phyloP scores from a whole-genome alignment of 2,113 vertebrate species.

The Paramisgurnus dabryanus region DNA sequence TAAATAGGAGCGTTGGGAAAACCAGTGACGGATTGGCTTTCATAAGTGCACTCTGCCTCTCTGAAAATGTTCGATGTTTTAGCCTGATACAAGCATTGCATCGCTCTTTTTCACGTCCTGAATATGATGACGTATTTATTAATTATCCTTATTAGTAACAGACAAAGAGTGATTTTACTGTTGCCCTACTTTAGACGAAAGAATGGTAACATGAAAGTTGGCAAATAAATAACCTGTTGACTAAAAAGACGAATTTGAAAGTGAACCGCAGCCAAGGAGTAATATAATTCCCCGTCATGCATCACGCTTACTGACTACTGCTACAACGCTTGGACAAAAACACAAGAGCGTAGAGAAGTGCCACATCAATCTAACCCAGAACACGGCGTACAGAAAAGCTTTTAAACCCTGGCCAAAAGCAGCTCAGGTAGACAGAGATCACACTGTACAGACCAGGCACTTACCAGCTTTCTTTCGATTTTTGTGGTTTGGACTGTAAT shows the following conservation, averaged over 20 bases:
- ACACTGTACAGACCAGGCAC: background rate
- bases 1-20: conserved; percentile 7
- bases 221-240: conserved; percentile 58
- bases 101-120: conserved; percentile 12
- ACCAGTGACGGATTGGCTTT: conserved; percentile 17
- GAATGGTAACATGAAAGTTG: conserved; percentile 47
- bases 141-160: conserved; percentile 16
- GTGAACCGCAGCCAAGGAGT: conserved; percentile 52
- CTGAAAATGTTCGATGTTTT: conserved; percentile 25
- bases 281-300: conserved; percentile 55
- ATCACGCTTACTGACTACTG: conserved; percentile 52
- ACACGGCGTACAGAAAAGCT: conserved; percentile 10
- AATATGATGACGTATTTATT: conserved; percentile 15
- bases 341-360: conserved; percentile 52
- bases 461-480: background rate
- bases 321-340: conserved; percentile 45
- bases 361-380: conserved; percentile 51
- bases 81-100: conserved; percentile 41
- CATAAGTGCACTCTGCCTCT: conserved; percentile 9
- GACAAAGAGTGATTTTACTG: conserved; percentile 21
- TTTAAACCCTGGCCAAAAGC: conserved; percentile 5
- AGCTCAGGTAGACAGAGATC: background rate
- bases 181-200: conserved; percentile 45
- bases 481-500: background rate
- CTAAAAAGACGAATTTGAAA: conserved; percentile 57